Base-by-base conservation (phyloP, 2,113 vertebrate genomes). In the Poeciliopsis turrubarensis region DNA sequence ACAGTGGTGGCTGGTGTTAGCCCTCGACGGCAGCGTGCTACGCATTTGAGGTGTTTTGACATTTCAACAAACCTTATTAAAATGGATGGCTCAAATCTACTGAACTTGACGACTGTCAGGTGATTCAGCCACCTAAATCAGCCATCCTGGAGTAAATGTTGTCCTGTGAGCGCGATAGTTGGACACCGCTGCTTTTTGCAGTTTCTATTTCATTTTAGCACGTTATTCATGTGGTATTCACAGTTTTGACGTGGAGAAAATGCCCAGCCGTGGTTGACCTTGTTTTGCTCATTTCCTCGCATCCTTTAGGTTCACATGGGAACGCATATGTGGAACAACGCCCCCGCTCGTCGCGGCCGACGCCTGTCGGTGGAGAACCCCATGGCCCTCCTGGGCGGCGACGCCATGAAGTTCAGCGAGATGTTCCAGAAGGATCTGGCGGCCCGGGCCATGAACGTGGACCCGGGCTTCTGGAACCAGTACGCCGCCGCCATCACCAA, bases 281-380 rank as follows among this genome's bases (percentile, higher is more conserved):
- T 31, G 47, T 27, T 4, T 34, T 67, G 76, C 69, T 79, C 17
- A 9, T 83, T 61, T 57, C 77, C 5, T 72, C 66, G 17, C 81
- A 65, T 73, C 27, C 57, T 8, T 70, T 94, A 99, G 98, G 98
- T 99, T 83, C 98, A 99, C 92, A 99, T 99, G 98, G 98, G 98
- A 75, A 99, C 98, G 8, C 98, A 99, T 91, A 98, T 99, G 98
- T 99, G 98, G 98, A 99, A 99, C 95, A 99, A 99, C 0, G 97
- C 98, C 30, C 98, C 98, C 0, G 98, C 98, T 3, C 94, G 98
- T n/a, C 95, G 98, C 0, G 98, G 98, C 73, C 96, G 98, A 39
- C 96, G 98, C 29, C 95, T 99, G 32, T 99, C 97, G 0, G 97
- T 99, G 82, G 98, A 99, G 89, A 99, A 99, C 88, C 98, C 98